phyloP scores from a whole-genome alignment of 2,888 invertebrate species.

The Harpagoxenus sublaevis region DNA sequence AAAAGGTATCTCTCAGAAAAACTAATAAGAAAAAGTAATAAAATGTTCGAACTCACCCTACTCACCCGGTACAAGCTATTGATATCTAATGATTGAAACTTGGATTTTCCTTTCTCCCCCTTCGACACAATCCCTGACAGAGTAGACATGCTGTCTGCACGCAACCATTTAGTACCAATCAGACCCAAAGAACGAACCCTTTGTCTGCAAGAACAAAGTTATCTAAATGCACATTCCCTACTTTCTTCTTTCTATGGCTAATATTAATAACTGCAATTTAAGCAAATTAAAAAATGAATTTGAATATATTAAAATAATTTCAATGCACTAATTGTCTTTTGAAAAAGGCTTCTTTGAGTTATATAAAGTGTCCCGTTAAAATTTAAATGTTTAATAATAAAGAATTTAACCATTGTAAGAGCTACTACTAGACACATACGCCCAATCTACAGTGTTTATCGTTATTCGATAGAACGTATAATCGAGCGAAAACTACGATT shows the following conservation, averaged over 20 bases:
- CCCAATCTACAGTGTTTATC: not conserved
- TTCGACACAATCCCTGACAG: conserved; percentile 95
- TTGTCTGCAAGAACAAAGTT: conserved; percentile 86
- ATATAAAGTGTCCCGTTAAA: not conserved
- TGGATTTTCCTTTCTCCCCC: conserved; percentile 97
- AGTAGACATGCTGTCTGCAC: conserved; percentile 98
- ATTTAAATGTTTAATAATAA: not conserved
- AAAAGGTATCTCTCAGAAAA: not conserved
- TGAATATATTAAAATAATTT: not conserved
- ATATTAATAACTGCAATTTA: not conserved
- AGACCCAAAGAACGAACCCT: conserved; percentile 93
- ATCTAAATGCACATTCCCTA: not conserved
- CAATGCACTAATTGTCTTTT: not conserved
- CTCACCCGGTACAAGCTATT: conserved; percentile 97
- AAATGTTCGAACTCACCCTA: conserved; percentile 89
- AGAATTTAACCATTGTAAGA: not conserved
- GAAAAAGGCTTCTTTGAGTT: not conserved
- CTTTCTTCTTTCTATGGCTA: not conserved
- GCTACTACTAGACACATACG: too few species aligned
- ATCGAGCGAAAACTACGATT: not conserved
- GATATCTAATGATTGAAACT: conserved; percentile 98
- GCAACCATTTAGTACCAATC: conserved; percentile 95
- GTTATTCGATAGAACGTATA: not conserved
- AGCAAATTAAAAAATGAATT: not conserved
- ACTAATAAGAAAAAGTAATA: conserved; percentile 36